These are phyloP conservation scores for Phaonia tiefii DNA, from an alignment of 2,888 invertebrate genomes.

Conservation along the genomic window DNA sequence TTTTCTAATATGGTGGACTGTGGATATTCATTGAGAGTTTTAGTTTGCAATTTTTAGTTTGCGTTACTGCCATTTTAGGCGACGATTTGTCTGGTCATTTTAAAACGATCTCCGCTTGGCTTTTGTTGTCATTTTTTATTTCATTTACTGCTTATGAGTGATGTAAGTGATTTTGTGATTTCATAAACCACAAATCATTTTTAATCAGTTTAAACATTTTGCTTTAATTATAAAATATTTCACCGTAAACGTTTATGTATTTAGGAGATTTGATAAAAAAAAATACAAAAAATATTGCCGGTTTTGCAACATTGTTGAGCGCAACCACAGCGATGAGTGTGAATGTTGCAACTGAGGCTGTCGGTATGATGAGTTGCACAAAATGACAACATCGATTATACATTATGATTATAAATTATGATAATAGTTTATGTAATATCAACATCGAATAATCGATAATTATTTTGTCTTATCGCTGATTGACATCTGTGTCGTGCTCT, in stretches of 20 bases:
- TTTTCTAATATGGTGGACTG: neutral
- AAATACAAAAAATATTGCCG: no score
- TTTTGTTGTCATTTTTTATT: neutral
- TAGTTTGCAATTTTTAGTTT: conserved; percentile 44
- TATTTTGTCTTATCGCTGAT: conserved; percentile 8
- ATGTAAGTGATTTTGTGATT: no score
- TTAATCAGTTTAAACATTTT: conserved; percentile 20
- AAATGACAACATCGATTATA: conserved; percentile 34
- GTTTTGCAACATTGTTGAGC: conserved; percentile 19
- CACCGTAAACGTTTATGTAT: neutral
- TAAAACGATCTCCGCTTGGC: neutral
- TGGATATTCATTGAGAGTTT: conserved; percentile 7
- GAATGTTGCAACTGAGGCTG: neutral
- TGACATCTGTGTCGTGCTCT: conserved; percentile 27
- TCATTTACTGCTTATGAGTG: neutral
- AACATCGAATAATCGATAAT: conserved; percentile 26
- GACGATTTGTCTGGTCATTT: conserved; percentile 58
- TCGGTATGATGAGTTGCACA: neutral
- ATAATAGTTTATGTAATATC: conserved; percentile 18
- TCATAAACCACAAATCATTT: conserved; percentile 13
- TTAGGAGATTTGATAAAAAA: neutral
- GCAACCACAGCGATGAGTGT: neutral
- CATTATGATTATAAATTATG: no score
- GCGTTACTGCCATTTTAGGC: conserved; percentile 62
- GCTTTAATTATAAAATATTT: conserved; percentile 21